Evolutionary conservation across 1,140 invertebrate genomes (phyloP), one percentile per base, ranked within the genome.

Genomic region (Zaprionus vittiger): DNA sequence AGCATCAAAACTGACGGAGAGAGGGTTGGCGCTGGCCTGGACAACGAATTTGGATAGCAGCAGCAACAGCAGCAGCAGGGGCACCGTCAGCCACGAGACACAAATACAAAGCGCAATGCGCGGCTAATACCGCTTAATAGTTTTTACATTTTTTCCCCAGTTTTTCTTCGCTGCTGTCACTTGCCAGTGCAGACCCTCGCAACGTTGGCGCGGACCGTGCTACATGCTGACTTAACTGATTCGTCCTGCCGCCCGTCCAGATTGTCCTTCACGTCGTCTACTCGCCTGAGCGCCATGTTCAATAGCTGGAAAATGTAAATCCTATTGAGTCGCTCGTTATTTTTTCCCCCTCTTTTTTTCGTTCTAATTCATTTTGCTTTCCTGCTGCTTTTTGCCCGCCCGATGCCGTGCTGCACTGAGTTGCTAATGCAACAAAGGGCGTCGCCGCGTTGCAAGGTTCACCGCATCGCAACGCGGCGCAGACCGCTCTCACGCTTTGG

Each of bases 271-370:
- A 15, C 15, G 38, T 44, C 38, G 37, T 24, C 22, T 14, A 17
- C 41, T 64, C 26, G 9, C n/a, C 55, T 72, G 61, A 75, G 57
- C 61, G 68, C 81, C 31, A 56, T 87, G 84, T 76, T 89, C 84
- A 89, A 89, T 89, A 90, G 84, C 84, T 90, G 84, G 84, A 89
- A 89, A 89, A 89, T 89, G 84, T 89, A 89, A 89, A 89, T 89
- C 84, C 76, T 65, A 90, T 90, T 89, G 81, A 89, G 71, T 90
- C 65, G 81, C 47, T 75, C 76, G 60, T 54, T 67, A 49, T 63
- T 65, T 63, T 79, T 77, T 79, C 68, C 49, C n/a, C 11, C 28
- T 41, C 55, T 66, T 76, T 83, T 62, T 73, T 65, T 65, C 28
- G 38, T 22, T 61, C 62, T 52, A 60, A 28, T 68, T 70, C 55